Conservation (phyloP, 2,888 invertebrate genomes). For the Mesorhabditis spiculigera region DNA sequence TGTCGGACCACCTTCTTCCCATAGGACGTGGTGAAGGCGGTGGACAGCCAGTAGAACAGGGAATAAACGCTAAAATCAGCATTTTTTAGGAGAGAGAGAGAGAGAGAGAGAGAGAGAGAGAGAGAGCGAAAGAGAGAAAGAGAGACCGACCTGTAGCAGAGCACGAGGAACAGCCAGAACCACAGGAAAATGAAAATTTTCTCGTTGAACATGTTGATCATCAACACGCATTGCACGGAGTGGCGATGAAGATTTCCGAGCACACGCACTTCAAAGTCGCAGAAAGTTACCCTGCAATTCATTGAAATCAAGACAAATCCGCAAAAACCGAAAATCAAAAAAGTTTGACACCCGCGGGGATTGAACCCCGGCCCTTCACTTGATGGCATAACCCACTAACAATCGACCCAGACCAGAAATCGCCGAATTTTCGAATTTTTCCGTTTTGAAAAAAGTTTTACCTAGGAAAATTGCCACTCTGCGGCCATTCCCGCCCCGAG, state of each 20-base stretch:
- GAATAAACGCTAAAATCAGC: slow-evolving; percentile 26
- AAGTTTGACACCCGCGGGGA: no score
- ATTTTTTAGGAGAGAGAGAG: no score
- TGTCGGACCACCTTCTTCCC: slow-evolving; percentile 28
- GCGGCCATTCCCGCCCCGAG: slow-evolving; percentile 53
- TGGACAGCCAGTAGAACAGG: slow-evolving; percentile 44
- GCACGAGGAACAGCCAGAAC: slow-evolving; percentile 55
- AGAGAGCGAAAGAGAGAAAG: no score
- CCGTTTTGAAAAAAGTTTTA: not conserved
- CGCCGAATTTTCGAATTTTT: no score
- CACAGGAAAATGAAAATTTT: slow-evolving; percentile 56
- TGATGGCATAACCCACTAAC: no score
- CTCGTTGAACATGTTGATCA: slow-evolving; percentile 55
- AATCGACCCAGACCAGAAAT: no score
- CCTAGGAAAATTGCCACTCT: slow-evolving; percentile 54
- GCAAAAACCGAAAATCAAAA: not conserved
- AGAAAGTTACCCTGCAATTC: slow-evolving; percentile 48
- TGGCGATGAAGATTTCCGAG: slow-evolving; percentile 56
- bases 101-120: no score
- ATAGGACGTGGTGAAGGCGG: slow-evolving; percentile 21
- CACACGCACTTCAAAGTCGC: slow-evolving; percentile 56
- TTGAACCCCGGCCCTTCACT: no score
- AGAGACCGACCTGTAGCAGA: slow-evolving; percentile 23
- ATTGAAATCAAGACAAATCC: no score
- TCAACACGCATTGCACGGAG: slow-evolving; percentile 56